Evolutionary conservation across 2,113 vertebrate genomes (phyloP).

Genomic region (Pseudolaguvia tuberculata): DNA sequence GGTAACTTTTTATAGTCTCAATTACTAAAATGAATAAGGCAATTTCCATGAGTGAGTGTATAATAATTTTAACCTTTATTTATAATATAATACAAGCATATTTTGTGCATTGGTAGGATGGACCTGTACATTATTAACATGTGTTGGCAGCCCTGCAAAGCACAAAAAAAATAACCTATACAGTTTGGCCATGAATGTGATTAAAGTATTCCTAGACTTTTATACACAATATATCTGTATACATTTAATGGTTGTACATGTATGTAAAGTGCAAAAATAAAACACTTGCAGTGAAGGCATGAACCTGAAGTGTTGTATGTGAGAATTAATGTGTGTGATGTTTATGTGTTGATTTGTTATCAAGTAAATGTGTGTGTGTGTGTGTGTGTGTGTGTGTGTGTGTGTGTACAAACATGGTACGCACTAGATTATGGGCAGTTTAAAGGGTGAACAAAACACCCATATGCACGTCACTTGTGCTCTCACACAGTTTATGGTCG

Average conservation of each 20-base stretch:
- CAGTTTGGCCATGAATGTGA: constrained; percentile 77
- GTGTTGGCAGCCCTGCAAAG: constrained; percentile 65
- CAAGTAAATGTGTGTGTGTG: constrained; percentile 14
- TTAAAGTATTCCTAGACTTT: constrained; percentile 52
- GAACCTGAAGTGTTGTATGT: constrained; percentile 63
- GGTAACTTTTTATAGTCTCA: too few species aligned
- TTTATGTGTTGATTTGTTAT: constrained; percentile 25
- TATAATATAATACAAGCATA: constrained; percentile 99
- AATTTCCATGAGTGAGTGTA: constrained; percentile 35
- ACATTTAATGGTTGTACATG: constrained; percentile 63
- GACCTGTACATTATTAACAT: constrained; percentile 83
- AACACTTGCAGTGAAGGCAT: constrained; percentile 65
- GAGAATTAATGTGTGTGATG: constrained; percentile 23
- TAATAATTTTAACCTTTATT: constrained; percentile 82
- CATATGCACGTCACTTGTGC: constrained; percentile 8
- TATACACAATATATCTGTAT: constrained; percentile 65
- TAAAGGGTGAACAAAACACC: constrained; percentile 9
- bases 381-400: constrained; percentile 11
- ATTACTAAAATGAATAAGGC: neutral
- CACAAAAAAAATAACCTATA: constrained; percentile 58
- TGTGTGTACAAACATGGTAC: constrained; percentile 25
- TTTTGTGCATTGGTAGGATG: constrained; percentile 87
- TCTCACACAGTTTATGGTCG: constrained; percentile 53
- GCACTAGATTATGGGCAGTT: constrained; percentile 39
- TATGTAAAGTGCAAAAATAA: constrained; percentile 73